Evolutionary conservation across 2,888 invertebrate genomes (phyloP), one percentile per base, ranked within the genome.

Genomic region (Pterobdella sp.): DNA sequence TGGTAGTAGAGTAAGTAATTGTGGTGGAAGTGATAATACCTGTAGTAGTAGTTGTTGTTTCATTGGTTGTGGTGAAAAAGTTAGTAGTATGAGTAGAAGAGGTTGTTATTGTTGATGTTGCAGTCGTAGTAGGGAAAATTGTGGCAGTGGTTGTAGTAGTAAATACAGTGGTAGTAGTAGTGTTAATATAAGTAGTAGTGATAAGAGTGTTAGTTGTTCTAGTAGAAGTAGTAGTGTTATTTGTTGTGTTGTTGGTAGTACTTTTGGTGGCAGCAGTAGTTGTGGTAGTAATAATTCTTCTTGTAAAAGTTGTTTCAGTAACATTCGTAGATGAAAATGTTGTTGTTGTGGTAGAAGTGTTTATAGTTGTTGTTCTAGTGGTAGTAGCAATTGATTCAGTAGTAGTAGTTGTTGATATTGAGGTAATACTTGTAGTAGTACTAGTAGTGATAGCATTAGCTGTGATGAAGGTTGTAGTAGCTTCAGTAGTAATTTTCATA

Each of bases 141-240:
- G n/a, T n/a, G n/a, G n/a, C n/a, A n/a, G n/a, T n/a, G n/a, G n/a
- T n/a, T n/a, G n/a, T n/a, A n/a, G n/a, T 65, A 65, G 65, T 65
- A 65, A 34, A 31, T 31, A 34, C 29, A 65, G n/a, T 4, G 29
- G 65, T 65, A 35, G 32, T 34, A 65, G 65, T 65, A 29, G 65
- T 65, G 18, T 29, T 65, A 65, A 34, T 7, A 65, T 3, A 31
- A 32, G 65, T 34, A 65, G 65, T 65, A 35, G 32, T 65, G 34
- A 34, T 65, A 29, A n/a, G 26, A 65, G 65, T 65, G 34, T 29
- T 65, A 35, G 34, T 65, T 31, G 65, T 65, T 31, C 31, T 10
- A 65, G 65, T 35, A n/a, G 35, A n/a, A 65, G 65, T 65, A 65
- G 65, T 65, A 65, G 65, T 65, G 34, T 29, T 65, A 65, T 29